Conservation (phyloP, 2,888 invertebrate species). For the Melolontha melolontha region DNA sequence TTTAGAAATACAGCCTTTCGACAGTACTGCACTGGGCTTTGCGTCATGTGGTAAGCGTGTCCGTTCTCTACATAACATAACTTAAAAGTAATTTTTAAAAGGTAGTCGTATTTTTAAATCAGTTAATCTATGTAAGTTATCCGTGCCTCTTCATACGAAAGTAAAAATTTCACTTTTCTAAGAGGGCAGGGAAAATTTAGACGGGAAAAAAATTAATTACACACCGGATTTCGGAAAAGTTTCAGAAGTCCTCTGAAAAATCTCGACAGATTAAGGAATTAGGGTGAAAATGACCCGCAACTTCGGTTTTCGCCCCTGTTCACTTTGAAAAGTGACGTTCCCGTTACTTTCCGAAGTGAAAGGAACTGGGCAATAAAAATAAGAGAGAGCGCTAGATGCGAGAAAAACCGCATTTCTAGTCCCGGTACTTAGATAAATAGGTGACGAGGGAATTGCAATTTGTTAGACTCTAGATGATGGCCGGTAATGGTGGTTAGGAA, state of each 20-base stretch:
- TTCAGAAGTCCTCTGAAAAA: neutral
- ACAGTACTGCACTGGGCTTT: too few relatives aligned
- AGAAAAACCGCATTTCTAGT: too few relatives aligned
- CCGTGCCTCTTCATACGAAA: too few relatives aligned
- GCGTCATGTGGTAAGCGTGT: too few relatives aligned
- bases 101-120: too few relatives aligned
- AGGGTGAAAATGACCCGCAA: slow-evolving; percentile 8
- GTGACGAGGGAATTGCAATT: slow-evolving; percentile 24
- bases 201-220: slow-evolving; percentile 9
- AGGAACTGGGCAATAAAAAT: slow-evolving; percentile 4
- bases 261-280: slow-evolving; percentile 12
- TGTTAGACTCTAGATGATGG: slow-evolving; percentile 34
- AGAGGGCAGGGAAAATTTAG: neutral
- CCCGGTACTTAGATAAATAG: slow-evolving; percentile 28
- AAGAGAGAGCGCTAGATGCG: neutral
- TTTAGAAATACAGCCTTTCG: too few relatives aligned
- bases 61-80: too few relatives aligned
- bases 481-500: slow-evolving; percentile 25
- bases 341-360: slow-evolving; percentile 1
- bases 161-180: too few relatives aligned
- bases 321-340: neutral
- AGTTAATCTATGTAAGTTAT: too few relatives aligned
- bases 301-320: slow-evolving; percentile 3
- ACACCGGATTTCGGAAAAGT: slow-evolving; percentile 1
- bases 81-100: too few relatives aligned